phyloP scores from a whole-genome alignment of 2,113 vertebrate genomes.

The Empidonax alnorum region DNA sequence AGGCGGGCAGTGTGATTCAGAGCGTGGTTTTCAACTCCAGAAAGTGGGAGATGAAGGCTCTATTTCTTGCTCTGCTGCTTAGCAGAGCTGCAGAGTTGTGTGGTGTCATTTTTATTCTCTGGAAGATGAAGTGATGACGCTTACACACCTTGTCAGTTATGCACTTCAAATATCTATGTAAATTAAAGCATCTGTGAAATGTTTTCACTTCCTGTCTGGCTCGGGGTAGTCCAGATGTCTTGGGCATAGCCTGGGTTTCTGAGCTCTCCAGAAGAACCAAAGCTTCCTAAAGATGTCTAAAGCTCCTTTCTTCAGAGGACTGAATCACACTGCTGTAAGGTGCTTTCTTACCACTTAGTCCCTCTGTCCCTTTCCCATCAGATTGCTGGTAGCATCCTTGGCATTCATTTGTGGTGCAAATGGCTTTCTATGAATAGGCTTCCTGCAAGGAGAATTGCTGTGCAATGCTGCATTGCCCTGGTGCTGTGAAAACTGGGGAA shows the following conservation, averaged over 20 bases:
- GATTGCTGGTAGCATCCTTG: background rate
- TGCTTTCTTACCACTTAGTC: background rate
- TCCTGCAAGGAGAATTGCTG: background rate
- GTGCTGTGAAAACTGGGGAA: background rate
- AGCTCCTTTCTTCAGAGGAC: background rate
- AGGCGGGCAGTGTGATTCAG: background rate
- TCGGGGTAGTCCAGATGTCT: background rate
- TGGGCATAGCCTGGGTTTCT: background rate
- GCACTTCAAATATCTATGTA: conserved; percentile 20
- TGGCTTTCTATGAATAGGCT: background rate
- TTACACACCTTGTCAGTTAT: conserved; percentile 52
- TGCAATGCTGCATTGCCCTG: background rate
- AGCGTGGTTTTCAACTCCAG: background rate
- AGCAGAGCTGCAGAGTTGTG: background rate
- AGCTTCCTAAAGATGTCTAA: background rate
- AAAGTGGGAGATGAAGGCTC: background rate
- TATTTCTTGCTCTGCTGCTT: background rate
- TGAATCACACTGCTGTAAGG: background rate
- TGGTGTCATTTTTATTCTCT: background rate
- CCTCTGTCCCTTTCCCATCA: background rate
- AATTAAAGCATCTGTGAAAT: conserved; percentile 36
- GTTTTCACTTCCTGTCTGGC: conserved; percentile 14
- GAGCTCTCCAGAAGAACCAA: background rate
- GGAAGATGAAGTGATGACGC: background rate
- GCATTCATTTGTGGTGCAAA: background rate